phyloP scores from a whole-genome alignment of 1,140 invertebrate species.

The Brachionus asplanchnoidis region DNA sequence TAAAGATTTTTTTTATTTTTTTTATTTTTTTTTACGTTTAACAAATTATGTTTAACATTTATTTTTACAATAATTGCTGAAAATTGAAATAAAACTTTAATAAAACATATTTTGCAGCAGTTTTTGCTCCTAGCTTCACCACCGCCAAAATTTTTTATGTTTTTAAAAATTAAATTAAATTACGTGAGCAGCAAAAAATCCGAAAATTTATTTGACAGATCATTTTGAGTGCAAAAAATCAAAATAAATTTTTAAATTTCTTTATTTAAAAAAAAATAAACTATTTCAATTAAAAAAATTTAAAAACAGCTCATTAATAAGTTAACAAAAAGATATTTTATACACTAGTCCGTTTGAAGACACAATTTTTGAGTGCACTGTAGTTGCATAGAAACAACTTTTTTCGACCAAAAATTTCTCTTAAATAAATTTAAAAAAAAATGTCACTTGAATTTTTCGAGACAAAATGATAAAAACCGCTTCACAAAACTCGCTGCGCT shows the following conservation, averaged over 20 bases:
- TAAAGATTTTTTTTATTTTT: too few relatives aligned
- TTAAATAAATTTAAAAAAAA: not conserved
- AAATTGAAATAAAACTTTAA: too few relatives aligned
- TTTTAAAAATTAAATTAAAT: too few relatives aligned
- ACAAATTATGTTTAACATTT: too few relatives aligned
- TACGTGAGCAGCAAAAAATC: too few relatives aligned
- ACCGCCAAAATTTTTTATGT: too few relatives aligned
- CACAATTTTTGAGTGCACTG: not conserved
- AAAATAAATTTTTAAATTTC: not conserved
- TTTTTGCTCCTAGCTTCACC: too few relatives aligned
- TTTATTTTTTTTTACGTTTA: too few relatives aligned
- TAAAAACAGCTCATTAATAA: not conserved
- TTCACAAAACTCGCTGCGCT: not conserved
- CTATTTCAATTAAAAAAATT: not conserved
- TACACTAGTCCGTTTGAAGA: not conserved
- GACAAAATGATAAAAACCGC: constrained; percentile 7
- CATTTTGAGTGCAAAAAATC: not conserved
- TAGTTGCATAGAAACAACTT: constrained; percentile 10
- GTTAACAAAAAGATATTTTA: not conserved
- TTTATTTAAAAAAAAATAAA: not conserved
- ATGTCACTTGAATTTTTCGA: not conserved
- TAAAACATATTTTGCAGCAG: too few relatives aligned
- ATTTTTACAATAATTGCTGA: too few relatives aligned
- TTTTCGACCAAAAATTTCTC: not conserved
- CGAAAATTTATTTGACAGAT: not conserved